A percentile compares a stretch with the other conserved stretches of the same genome.
These are phyloP conservation scores for Physocephala rufipes DNA, from an alignment of 2,888 invertebrate species.

Conservation along the genomic window DNA sequence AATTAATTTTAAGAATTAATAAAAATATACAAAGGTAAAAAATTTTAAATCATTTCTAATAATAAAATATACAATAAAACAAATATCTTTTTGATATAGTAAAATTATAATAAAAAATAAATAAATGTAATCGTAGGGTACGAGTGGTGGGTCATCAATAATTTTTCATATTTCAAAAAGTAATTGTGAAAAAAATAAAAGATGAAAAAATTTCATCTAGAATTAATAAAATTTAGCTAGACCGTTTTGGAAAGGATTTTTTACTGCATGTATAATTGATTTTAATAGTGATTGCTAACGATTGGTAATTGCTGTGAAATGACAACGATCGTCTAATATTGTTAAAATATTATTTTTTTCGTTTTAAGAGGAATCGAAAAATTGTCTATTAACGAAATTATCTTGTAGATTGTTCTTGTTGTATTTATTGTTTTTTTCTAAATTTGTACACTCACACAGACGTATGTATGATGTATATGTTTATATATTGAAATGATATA, in stretches of 20 bases:
- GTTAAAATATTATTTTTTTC: constrained; percentile 41
- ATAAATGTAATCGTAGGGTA: background rate
- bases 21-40: constrained; percentile 7
- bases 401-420: constrained; percentile 33
- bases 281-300: background rate
- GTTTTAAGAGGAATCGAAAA: constrained; percentile 13
- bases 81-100: background rate
- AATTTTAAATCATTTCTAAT: constrained; percentile 16
- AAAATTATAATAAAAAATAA: constrained; percentile 1
- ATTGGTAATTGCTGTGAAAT: background rate
- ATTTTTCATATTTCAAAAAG: no score
- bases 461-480: constrained; percentile 22
- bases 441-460: constrained; percentile 35
- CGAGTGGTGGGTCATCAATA: no score
- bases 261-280: background rate
- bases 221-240: background rate
- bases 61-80: constrained; percentile 3
- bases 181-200: no score
- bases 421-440: constrained; percentile 39
- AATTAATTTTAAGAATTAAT: constrained; percentile 33
- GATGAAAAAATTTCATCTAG: no score
- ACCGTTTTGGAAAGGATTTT: background rate
- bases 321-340: constrained; percentile 23
- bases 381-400: constrained; percentile 15
- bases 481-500: constrained; percentile 24